phyloP scores from a whole-genome alignment of 2,113 vertebrate genomes.

The Lasiurus borealis region DNA sequence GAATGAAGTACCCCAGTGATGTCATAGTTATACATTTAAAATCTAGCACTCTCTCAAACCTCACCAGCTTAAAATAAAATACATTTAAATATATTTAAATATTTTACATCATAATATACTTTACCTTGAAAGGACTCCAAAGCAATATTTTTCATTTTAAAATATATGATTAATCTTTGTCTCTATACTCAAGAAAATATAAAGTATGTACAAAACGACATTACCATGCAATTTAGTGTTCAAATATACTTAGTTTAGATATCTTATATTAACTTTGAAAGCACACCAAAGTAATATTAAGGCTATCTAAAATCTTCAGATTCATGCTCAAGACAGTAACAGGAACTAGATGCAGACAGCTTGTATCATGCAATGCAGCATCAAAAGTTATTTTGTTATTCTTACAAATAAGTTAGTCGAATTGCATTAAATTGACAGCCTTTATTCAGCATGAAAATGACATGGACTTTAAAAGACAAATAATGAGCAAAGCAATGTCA shows the following conservation, averaged over 20 bases:
- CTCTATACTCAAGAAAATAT: slow-evolving; percentile 56
- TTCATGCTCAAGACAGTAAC: slow-evolving; percentile 48
- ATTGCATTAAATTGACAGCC: slow-evolving; percentile 46
- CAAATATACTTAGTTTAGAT: slow-evolving; percentile 37
- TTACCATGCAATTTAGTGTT: slow-evolving; percentile 65
- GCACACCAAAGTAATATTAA: slow-evolving; percentile 5
- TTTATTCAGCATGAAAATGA: slow-evolving; percentile 68
- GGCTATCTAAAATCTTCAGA: slow-evolving; percentile 31
- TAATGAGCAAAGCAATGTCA: slow-evolving; percentile 65
- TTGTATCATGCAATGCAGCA: slow-evolving; percentile 61
- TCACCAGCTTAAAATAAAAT: slow-evolving; percentile 42
- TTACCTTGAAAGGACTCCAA: slow-evolving; percentile 71
- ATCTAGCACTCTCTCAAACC: slow-evolving; percentile 15
- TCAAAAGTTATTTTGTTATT: slow-evolving; percentile 28
- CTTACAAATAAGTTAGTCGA: slow-evolving; percentile 53
- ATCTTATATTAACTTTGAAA: slow-evolving; percentile 63
- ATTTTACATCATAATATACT: slow-evolving; percentile 59
- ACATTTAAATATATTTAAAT: background rate
- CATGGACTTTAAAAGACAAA: slow-evolving; percentile 57
- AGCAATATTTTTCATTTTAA: slow-evolving; percentile 57
- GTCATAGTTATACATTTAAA: slow-evolving; percentile 36
- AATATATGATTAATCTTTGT: slow-evolving; percentile 31
- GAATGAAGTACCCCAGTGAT: background rate
- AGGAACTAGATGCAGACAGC: slow-evolving; percentile 56
- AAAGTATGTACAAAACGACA: slow-evolving; percentile 49